These are phyloP conservation scores for Cotesia glomerata DNA, from an alignment of 1,140 invertebrate species.

Conservation along the genomic window DNA sequence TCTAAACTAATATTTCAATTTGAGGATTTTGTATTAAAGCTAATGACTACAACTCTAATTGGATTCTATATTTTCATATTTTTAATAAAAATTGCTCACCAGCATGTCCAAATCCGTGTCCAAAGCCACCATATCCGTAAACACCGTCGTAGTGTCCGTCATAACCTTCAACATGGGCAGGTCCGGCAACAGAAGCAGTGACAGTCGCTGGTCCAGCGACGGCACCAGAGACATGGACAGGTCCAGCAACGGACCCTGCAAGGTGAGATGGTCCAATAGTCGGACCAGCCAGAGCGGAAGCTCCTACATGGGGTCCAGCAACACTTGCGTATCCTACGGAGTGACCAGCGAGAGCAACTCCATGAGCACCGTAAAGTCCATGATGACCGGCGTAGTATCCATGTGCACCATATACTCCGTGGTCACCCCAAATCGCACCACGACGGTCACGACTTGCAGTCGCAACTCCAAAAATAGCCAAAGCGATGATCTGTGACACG, in stretches of 20 bases:
- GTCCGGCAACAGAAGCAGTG: constrained; percentile 56
- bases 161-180: constrained; percentile 55
- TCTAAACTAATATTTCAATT: too few species aligned
- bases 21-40: too few species aligned
- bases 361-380: constrained; percentile 47
- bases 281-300: constrained; percentile 48
- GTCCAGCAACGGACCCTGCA: constrained; percentile 52
- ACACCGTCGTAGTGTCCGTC: constrained; percentile 30
- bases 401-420: constrained; percentile 31
- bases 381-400: constrained; percentile 37
- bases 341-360: constrained; percentile 53
- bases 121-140: constrained; percentile 37
- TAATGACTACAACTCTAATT: too few species aligned
- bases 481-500: constrained; percentile 37
- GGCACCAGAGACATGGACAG: constrained; percentile 55
- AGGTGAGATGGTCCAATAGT: constrained; percentile 52
- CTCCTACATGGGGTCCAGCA: constrained; percentile 52
- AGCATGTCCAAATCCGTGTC: constrained; percentile 37
- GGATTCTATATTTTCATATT: too few species aligned
- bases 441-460: constrained; percentile 42
- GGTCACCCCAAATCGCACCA: constrained; percentile 38
- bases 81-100: neutral
- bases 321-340: constrained; percentile 46
- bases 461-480: constrained; percentile 37
- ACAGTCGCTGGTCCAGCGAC: constrained; percentile 58